Conservation (phyloP, 2,888 invertebrate species). For the Scaptomyza tumidula region DNA sequence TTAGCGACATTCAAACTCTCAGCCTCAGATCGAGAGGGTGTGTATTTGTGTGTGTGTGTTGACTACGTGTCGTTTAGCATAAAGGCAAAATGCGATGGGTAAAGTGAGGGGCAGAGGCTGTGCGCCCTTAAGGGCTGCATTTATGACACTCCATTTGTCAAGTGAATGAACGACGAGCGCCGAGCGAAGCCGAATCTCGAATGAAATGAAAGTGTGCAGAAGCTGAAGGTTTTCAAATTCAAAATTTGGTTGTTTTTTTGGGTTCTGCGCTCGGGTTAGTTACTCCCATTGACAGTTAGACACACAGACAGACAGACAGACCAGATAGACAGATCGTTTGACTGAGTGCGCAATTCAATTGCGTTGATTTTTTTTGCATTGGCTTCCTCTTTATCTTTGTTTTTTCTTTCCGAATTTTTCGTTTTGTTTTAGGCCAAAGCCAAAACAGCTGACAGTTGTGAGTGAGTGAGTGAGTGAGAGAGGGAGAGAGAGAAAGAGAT, state of each 20-base stretch:
- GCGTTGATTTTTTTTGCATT: conserved; percentile 61
- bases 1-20: conserved; percentile 65
- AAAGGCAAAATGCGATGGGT: conserved; percentile 62
- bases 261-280: conserved; percentile 39
- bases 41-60: conserved; percentile 24
- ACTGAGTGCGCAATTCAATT: conserved; percentile 76
- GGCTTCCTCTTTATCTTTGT: conserved; percentile 18
- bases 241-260: conserved; percentile 24
- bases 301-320: conserved; percentile 3
- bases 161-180: conserved; percentile 61
- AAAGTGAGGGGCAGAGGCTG: conserved; percentile 26
- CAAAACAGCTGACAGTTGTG: conserved; percentile 47
- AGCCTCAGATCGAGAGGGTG: conserved; percentile 39
- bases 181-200: conserved; percentile 32
- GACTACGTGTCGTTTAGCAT: conserved; percentile 76
- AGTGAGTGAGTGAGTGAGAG: neutral
- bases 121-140: conserved; percentile 79
- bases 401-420: conserved; percentile 18
- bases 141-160: conserved; percentile 81
- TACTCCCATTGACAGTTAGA: conserved; percentile 26
- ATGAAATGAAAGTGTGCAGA: conserved; percentile 62
- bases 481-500: conserved; percentile 13
- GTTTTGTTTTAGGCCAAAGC: conserved; percentile 35
- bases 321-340: conserved; percentile 34
- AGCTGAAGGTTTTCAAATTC: conserved; percentile 44